A percentile compares a stretch with the other conserved stretches of the same genome.
phyloP scores from a whole-genome alignment of 2,797 vertebrate genomes.

The Acridotheres tristis region DNA sequence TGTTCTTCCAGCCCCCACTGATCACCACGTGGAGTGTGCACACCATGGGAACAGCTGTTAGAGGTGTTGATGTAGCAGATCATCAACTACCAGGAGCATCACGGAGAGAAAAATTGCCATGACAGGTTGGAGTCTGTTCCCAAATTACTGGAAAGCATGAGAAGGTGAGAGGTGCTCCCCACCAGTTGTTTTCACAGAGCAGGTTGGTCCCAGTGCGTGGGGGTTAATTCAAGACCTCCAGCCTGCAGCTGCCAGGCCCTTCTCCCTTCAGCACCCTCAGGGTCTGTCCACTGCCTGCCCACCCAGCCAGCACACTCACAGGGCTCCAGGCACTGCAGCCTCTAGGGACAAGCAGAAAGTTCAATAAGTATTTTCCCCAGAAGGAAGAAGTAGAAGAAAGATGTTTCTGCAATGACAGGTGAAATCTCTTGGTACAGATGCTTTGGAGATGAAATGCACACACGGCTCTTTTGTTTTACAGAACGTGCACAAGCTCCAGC shows the following conservation, averaged over 20 bases:
- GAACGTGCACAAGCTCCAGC: not conserved
- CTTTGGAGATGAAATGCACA: not conserved
- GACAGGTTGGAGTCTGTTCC: conserved; percentile 9
- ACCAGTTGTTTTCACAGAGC: not conserved
- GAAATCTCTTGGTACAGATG: not conserved
- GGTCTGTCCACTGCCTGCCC: not conserved
- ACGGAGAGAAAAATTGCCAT: not conserved
- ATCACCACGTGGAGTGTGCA: not conserved
- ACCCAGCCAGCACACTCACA: not conserved
- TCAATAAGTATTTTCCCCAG: not conserved
- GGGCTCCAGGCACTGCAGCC: not conserved
- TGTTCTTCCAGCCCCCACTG: not conserved
- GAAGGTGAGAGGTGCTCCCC: not conserved
- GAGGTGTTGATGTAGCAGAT: conserved; percentile 31
- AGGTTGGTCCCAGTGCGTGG: not conserved
- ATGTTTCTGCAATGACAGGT: not conserved
- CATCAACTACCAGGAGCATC: not conserved
- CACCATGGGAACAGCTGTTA: not conserved
- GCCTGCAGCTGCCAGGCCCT: not conserved
- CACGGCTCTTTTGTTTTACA: not conserved
- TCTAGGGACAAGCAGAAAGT: not conserved
- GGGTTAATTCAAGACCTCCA: not conserved
- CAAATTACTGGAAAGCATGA: conserved; percentile 1
- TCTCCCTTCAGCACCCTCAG: accelerated
- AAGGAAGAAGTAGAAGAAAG: not conserved